phyloP scores from a whole-genome alignment of 2,113 vertebrate genomes.

The Nanorana parkeri region DNA sequence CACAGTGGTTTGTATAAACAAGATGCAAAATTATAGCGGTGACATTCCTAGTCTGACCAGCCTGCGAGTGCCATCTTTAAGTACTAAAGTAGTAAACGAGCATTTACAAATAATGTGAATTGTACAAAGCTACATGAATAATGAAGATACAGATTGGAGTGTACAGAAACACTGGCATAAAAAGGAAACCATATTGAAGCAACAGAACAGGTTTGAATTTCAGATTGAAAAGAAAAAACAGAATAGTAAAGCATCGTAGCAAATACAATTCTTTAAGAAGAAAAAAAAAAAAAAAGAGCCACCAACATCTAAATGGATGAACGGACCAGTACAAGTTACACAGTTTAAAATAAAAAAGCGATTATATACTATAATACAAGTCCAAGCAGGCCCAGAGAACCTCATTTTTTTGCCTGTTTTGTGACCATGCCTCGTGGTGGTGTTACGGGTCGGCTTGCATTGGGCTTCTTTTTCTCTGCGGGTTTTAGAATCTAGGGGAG shows the following conservation, averaged over 20 bases:
- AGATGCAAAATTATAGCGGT: slow-evolving; percentile 69
- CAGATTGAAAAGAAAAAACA: slow-evolving; percentile 18
- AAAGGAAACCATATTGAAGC: slow-evolving; percentile 63
- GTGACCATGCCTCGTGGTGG: slow-evolving; percentile 97
- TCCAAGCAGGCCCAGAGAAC: slow-evolving; percentile 69
- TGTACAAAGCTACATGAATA: slow-evolving; percentile 60
- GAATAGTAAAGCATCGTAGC: slow-evolving; percentile 67
- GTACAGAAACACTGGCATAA: slow-evolving; percentile 79
- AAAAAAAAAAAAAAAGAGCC: slow-evolving; percentile 67
- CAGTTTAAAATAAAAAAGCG: slow-evolving; percentile 67
- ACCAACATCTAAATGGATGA: slow-evolving; percentile 81
- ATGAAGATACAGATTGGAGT: slow-evolving; percentile 76
- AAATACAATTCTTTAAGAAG: slow-evolving; percentile 70
- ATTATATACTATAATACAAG: slow-evolving; percentile 79
- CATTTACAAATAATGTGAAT: slow-evolving; percentile 69
- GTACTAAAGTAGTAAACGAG: slow-evolving; percentile 70
- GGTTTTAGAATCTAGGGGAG: slow-evolving; percentile 92
- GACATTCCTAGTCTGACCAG: slow-evolving; percentile 69
- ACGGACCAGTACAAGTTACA: slow-evolving; percentile 78
- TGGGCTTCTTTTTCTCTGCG: slow-evolving; percentile 97
- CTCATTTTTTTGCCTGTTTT: slow-evolving; percentile 97
- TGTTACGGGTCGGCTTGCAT: slow-evolving; percentile 93
- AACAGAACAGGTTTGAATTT: slow-evolving; percentile 56
- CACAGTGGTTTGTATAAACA: slow-evolving; percentile 82
- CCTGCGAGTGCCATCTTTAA: slow-evolving; percentile 75